Percentiles rank a stretch among this genome's conserved stretches.
Evolutionary conservation across 2,113 vertebrate genomes (phyloP).

Genomic region (Passer montanus): DNA sequence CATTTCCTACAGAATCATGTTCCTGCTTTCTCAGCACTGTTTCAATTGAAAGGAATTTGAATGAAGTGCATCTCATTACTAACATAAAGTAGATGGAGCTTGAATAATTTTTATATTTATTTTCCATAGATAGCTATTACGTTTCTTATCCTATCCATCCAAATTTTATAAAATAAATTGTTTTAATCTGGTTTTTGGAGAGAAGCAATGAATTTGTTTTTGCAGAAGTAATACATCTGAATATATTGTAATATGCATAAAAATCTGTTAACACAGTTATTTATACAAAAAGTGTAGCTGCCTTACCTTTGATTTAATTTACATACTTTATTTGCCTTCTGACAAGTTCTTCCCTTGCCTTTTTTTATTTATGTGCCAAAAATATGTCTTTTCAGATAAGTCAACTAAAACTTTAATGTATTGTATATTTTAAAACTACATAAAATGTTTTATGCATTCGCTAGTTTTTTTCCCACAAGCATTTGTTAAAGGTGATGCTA

Average conservation of each 20-base stretch:
- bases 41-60: constrained; percentile 87
- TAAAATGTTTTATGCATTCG: constrained; percentile 78
- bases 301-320: constrained; percentile 86
- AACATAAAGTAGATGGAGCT: constrained; percentile 84
- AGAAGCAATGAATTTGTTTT: constrained; percentile 82
- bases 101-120: constrained; percentile 86
- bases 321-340: constrained; percentile 82
- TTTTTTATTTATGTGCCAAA: constrained; percentile 84
- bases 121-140: constrained; percentile 80
- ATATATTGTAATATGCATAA: constrained; percentile 82
- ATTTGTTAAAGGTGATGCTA: constrained; percentile 74
- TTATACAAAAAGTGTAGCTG: constrained; percentile 82
- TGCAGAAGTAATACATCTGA: constrained; percentile 80
- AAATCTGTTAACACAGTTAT: constrained; percentile 83
- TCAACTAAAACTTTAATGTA: constrained; percentile 81
- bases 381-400: constrained; percentile 83
- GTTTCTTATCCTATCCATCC: constrained; percentile 82
- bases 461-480: constrained; percentile 61
- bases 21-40: constrained; percentile 85
- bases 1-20: constrained; percentile 82
- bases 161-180: constrained; percentile 85
- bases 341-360: constrained; percentile 81
- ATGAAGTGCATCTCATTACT: constrained; percentile 86
- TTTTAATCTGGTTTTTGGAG: constrained; percentile 80
- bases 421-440: constrained; percentile 81